Evolutionary conservation across 23 tunicate genomes (phyloP).

Genomic region (Phallusia fumigata): DNA sequence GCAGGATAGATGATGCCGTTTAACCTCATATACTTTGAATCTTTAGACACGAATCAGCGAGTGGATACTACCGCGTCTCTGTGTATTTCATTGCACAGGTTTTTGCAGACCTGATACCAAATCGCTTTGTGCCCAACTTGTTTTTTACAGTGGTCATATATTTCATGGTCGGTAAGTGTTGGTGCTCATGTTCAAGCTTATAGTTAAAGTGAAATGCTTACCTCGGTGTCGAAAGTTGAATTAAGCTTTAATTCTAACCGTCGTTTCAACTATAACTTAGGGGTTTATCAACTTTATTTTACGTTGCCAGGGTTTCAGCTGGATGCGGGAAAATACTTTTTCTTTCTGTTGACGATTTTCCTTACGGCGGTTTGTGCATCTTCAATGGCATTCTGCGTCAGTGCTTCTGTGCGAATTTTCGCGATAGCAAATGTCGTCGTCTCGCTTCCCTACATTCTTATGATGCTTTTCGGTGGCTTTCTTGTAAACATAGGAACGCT

Average conservation of each 20-base stretch:
- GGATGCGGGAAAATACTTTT: slow-evolving; percentile 69
- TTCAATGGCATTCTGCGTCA: slow-evolving; percentile 81
- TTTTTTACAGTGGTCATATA: slow-evolving; percentile 64
- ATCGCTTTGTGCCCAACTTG: slow-evolving; percentile 74
- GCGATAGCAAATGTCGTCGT: slow-evolving; percentile 80
- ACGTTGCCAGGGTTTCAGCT: slow-evolving; percentile 57
- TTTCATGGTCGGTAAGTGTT: slow-evolving; percentile 84
- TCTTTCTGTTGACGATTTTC: slow-evolving; percentile 66
- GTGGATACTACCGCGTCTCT: slow-evolving; percentile 88
- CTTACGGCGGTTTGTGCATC: slow-evolving; percentile 68
- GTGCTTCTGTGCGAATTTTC: slow-evolving; percentile 82
- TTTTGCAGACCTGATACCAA: slow-evolving; percentile 85
- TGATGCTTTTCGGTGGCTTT: slow-evolving; percentile 95
- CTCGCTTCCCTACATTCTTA: slow-evolving; percentile 70
- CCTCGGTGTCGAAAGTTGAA: too few relatives aligned
- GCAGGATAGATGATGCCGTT: too few relatives aligned
- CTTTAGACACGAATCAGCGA: slow-evolving; percentile 82
- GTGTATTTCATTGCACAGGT: slow-evolving; percentile 85
- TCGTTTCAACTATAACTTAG: too few relatives aligned
- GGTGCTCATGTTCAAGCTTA: too few relatives aligned
- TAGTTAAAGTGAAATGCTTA: too few relatives aligned
- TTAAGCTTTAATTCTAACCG: too few relatives aligned
- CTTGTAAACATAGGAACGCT: slow-evolving; percentile 69
- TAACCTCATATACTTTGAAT: too few relatives aligned
- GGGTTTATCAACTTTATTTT: too few relatives aligned